These are phyloP conservation scores for Drosophila meridiana DNA, from an alignment of 2,888 invertebrate genomes.

Conservation along the genomic window DNA sequence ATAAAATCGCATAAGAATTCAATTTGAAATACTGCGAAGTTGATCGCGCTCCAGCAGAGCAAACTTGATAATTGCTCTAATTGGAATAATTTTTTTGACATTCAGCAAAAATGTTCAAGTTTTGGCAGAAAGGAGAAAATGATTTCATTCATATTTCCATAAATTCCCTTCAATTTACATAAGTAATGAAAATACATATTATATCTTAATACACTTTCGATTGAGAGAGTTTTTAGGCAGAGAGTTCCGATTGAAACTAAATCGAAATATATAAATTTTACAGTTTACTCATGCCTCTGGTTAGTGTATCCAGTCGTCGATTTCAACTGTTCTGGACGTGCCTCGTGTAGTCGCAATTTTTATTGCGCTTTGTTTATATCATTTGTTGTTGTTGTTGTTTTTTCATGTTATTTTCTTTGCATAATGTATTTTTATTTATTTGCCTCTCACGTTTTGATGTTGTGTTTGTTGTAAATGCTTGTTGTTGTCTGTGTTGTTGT, in stretches of 20 bases:
- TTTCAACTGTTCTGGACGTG: not conserved
- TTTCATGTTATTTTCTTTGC: conserved; percentile 18
- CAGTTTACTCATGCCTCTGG: not conserved
- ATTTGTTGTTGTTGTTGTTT: conserved; percentile 23
- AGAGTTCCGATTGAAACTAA: no score
- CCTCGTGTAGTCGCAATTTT: conserved; percentile 42
- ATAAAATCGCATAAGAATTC: not conserved
- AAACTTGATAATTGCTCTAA: conserved; percentile 4
- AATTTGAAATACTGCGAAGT: not conserved
- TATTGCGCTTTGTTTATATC: conserved; percentile 65
- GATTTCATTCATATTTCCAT: not conserved
- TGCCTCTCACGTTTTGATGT: conserved; percentile 43
- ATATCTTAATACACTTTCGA: not conserved
- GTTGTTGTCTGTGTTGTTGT: conserved; percentile 8
- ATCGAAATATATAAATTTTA: not conserved
- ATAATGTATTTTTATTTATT: conserved; percentile 49
- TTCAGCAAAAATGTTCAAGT: not conserved
- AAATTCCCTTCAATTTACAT: not conserved
- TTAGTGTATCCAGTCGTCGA: conserved; percentile 18
- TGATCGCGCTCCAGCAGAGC: not conserved
- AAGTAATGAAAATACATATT: not conserved
- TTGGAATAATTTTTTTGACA: not conserved
- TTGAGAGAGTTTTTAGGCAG: not conserved
- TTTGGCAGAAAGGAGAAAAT: not conserved
- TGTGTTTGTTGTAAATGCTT: conserved; percentile 17